Evolutionary conservation across 1,140 invertebrate species (phyloP), one percentile per base, ranked within the genome.

Genomic region (Harlomillsia oculata): DNA sequence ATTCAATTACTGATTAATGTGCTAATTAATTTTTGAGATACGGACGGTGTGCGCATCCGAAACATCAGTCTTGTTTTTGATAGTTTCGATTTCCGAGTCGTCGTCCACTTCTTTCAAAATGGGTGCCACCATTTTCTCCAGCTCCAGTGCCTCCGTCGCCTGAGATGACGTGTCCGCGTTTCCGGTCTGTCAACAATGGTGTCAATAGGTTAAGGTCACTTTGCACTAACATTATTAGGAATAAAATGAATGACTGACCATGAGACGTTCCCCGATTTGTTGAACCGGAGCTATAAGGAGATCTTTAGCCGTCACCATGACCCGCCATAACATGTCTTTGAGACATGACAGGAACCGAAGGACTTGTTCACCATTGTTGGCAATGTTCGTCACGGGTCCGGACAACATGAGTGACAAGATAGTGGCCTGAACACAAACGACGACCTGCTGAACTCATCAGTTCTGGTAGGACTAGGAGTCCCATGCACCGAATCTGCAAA

Each of bases 311-410:
- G 36, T 30, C 26, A 56, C 23, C 3, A 51, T 34, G 43, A 64
- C 56, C 13, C 59, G 49, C 3, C 40, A n/a, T 5, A 53, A 21
- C 59, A 61, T 45, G 20, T 64, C 43, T 36, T 58, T 60, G 18
- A 61, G 36, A 32, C 63, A 64, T 3, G 40, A 14, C 9, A 64
- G 14, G 25, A 64, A 53, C n/a, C 50, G 16, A 1, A 64, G 1
- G 11, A 60, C 44, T 37, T 59, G 56, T 55, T 59, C 59, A 16
- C 51, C 56, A 50, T 64, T 64, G 26, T 49, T 34, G 2, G 55
- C 59, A 28, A 64, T 60, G 41, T 64, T 64, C n/a, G 46, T 26
- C 14, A 64, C 1, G 2, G 63, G 63, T 13, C 63, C 63, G 2
- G 63, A 53, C 11, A 64, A 1, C n/a, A 64, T 36, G 2, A 64